Evolutionary conservation across 2,797 vertebrate species (phyloP).

Genomic region (Neosilurus hyrtlii): DNA sequence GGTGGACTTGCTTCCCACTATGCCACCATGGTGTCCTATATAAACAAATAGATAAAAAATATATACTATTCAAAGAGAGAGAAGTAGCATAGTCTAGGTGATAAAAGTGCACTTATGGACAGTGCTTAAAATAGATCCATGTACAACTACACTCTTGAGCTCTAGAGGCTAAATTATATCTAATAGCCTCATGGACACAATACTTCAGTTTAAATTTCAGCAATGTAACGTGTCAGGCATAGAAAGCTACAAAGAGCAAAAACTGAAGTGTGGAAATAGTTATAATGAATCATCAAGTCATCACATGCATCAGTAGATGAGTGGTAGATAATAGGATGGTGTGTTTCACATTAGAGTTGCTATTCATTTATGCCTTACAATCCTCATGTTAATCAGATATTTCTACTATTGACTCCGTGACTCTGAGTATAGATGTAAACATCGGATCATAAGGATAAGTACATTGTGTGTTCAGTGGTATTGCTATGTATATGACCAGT

Average conservation of each 20-base stretch:
- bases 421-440: background rate
- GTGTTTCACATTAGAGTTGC: background rate
- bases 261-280: background rate
- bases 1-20: no score
- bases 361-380: conserved; percentile 9
- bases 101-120: conserved; percentile 33
- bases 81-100: conserved; percentile 5
- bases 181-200: conserved; percentile 30
- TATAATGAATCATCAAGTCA: background rate
- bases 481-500: background rate
- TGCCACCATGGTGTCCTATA: no score
- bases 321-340: background rate
- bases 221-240: background rate
- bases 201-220: background rate
- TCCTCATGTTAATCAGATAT: background rate
- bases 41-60: no score
- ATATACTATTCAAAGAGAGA: background rate
- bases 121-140: conserved; percentile 31
- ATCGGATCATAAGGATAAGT: conserved; percentile 7
- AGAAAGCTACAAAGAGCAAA: conserved; percentile 11
- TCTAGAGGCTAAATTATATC: conserved; percentile 28
- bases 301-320: background rate
- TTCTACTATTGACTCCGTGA: background rate
- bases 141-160: conserved; percentile 16
- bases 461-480: background rate